phyloP scores from a whole-genome alignment of 2,113 vertebrate species.

The Macaca mulatta region DNA sequence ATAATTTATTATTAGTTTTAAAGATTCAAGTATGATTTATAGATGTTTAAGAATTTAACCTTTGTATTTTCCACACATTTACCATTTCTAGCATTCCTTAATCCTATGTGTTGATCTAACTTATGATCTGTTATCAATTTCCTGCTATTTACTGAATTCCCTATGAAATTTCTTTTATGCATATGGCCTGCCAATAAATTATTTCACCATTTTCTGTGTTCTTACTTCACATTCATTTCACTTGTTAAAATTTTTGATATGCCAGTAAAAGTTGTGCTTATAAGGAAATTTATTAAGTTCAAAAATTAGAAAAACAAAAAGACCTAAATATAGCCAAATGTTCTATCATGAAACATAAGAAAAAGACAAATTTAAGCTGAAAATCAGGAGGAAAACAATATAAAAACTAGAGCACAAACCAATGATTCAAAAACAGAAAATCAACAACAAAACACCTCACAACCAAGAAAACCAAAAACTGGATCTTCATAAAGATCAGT shows the following conservation, averaged over 20 bases:
- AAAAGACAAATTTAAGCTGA: background rate
- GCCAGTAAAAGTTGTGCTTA: background rate
- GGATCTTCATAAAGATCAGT: background rate
- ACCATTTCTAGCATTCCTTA: background rate
- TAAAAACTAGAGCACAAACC: background rate
- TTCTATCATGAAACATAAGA: background rate
- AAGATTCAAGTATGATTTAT: background rate
- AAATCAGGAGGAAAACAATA: background rate
- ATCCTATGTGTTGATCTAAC: background rate
- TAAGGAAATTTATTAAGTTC: too few species aligned
- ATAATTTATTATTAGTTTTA: background rate
- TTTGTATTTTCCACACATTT: background rate
- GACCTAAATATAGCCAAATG: background rate
- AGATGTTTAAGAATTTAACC: background rate
- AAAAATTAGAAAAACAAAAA: background rate
- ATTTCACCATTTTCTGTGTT: background rate
- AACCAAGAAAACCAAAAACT: background rate
- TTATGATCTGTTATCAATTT: background rate
- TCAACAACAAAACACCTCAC: background rate
- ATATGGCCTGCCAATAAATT: background rate
- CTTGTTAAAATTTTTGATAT: background rate
- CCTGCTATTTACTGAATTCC: background rate
- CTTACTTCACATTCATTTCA: background rate
- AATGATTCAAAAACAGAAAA: background rate
- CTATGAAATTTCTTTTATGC: background rate